phyloP scores from a whole-genome alignment of 2,113 vertebrate species.

The Rhabdomys dilectus region DNA sequence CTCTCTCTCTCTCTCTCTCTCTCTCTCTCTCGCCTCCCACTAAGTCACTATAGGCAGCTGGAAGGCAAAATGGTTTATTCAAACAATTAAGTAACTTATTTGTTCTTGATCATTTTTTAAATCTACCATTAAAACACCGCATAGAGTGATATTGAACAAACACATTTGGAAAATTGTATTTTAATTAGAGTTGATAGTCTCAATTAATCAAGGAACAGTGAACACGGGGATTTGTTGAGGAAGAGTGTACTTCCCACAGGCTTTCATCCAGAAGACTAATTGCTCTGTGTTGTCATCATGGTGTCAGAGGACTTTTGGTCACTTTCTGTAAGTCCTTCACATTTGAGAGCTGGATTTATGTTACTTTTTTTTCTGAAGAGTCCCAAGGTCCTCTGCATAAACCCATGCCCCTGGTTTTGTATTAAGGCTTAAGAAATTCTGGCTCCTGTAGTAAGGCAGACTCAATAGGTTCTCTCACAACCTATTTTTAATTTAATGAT shows the following conservation, averaged over 20 bases:
- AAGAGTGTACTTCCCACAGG: neutral
- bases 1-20: neutral
- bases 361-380: neutral
- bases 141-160: constrained; percentile 51
- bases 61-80: neutral
- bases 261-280: neutral
- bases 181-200: constrained; percentile 48
- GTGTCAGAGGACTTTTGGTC: neutral
- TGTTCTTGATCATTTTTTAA: constrained; percentile 3
- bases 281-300: neutral
- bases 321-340: constrained; percentile 8
- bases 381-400: neutral
- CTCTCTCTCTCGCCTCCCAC: neutral
- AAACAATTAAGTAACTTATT: neutral
- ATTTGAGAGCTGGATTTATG: neutral
- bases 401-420: neutral
- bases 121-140: constrained; percentile 39
- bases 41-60: neutral
- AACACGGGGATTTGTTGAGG: neutral
- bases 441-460: neutral
- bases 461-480: neutral
- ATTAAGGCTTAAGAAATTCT: neutral
- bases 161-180: constrained; percentile 58
- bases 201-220: constrained; percentile 1
- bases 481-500: neutral